Base-by-base conservation (phyloP, 2,797 vertebrate species). In the Tolypeutes matacus region DNA sequence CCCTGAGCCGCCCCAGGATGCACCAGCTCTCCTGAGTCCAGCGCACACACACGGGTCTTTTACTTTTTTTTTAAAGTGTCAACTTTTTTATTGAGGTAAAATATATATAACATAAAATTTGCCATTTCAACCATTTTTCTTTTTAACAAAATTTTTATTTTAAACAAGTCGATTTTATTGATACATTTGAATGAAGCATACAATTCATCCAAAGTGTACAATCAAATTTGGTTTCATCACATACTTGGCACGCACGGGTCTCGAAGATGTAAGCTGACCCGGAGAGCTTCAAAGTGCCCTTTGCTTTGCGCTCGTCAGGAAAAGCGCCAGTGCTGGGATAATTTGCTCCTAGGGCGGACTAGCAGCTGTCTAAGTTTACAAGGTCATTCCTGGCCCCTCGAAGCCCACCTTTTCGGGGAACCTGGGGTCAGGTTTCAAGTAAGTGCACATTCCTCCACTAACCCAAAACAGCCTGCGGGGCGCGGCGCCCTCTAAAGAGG, bases 281-380 rank as follows among this genome's bases (percentile, higher is more conserved):
- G 11, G 36, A 86, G 94, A 96, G 96, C 97, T 95, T 96, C 95
- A 95, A 92, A 89, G 73, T 90, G 96, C 96, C 97, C 97, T 98
- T 97, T 94, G 93, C 97, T 97, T 98, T 97, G 91, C 92, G 96
- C 96, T 97, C 84, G 87, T 96, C 95, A 94, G 95, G 96, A 97
- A 98, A 98, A 96, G 97, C 97, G 96, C 98, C 96, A 94, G 95
- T 83, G 96, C 96, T 97, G 95, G 96, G 97, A 96, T 97, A 97
- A 98, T 98, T 98, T 98, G 98, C 98, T 98, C 97, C 97, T 95
- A 97, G 97, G n/a, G 93, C 97, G 97, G 96, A 91, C 95, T 94
- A 96, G 96, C 98, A 98, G 98, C 98, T 98, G 98, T 98, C 98
- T 98, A 98, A 98, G 98, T 98, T 98, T 98, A 98, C 98, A 98